These are phyloP conservation scores for Drosophila equinoxialis DNA, from an alignment of 1,140 invertebrate genomes.

Conservation along the genomic window DNA sequence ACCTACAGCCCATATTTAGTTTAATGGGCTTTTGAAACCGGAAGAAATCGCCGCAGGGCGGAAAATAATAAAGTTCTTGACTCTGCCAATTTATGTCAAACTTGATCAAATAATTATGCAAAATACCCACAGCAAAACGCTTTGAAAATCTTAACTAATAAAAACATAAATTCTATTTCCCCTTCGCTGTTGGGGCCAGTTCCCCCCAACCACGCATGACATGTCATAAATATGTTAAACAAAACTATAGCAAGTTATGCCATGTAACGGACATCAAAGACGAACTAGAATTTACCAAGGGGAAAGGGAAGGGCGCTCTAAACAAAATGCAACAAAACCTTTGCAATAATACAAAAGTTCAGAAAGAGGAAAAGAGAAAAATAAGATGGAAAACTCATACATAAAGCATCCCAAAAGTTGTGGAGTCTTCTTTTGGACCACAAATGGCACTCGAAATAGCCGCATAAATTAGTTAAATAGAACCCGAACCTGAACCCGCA, in stretches of 20 bases:
- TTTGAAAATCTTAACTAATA: conserved; percentile 23
- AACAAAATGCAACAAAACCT: conserved; percentile 38
- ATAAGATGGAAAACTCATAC: not conserved
- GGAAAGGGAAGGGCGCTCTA: not conserved
- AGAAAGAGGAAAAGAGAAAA: not conserved
- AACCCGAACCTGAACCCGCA: conserved; percentile 22
- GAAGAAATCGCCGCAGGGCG: conserved; percentile 23
- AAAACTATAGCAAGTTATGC: conserved; percentile 31
- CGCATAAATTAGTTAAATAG: conserved; percentile 33
- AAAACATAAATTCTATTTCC: conserved; percentile 30
- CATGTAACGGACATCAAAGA: conserved; percentile 18
- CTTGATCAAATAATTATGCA: conserved; percentile 33
- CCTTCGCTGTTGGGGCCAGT: not conserved
- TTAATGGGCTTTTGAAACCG: conserved; percentile 2
- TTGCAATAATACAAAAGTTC: conserved; percentile 29
- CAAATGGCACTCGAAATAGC: conserved; percentile 31
- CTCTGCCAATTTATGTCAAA: conserved; percentile 27
- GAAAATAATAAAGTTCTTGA: conserved; percentile 23
- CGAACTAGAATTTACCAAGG: not conserved
- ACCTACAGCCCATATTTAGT: conserved; percentile 16
- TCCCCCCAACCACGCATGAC: not conserved
- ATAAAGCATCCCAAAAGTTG: conserved; percentile 26
- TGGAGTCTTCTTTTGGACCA: conserved; percentile 19
- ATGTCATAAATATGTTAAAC: conserved; percentile 30
- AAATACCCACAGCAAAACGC: conserved; percentile 27